Percentiles rank a stretch among this genome's conserved stretches.
Evolutionary conservation across 2,888 invertebrate genomes (phyloP).

Genomic region (Spilosoma lubricipeda): DNA sequence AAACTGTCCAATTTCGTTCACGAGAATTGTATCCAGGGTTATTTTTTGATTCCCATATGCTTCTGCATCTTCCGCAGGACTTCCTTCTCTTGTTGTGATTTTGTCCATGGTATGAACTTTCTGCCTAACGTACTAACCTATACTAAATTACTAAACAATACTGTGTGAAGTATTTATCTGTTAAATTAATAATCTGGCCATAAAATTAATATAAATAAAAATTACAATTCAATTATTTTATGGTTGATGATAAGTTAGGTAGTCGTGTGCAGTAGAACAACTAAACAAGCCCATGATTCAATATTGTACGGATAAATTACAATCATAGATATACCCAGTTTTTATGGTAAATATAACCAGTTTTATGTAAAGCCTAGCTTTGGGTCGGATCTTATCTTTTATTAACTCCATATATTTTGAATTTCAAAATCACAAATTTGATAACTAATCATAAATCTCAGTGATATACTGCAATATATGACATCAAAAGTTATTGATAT

Average conservation of each 20-base stretch:
- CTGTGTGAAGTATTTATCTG: neutral
- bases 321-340: neutral
- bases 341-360: neutral
- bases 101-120: neutral
- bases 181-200: neutral
- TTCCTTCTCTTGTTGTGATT: neutral
- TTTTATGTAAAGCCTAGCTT: neutral
- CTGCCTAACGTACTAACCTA: too few relatives aligned
- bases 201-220: neutral
- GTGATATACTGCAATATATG: neutral
- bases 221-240: neutral
- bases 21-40: constrained; percentile 58
- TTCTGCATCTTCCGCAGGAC: neutral
- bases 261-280: constrained; percentile 5
- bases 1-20: constrained; percentile 69
- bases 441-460: neutral
- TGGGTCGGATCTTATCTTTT: neutral
- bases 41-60: constrained; percentile 6
- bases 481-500: neutral
- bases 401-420: neutral
- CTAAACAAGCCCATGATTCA: neutral
- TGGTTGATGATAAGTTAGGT: neutral
- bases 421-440: neutral
- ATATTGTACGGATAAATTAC: neutral
- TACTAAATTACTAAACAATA: neutral